These are phyloP conservation scores for Brachyhypopomus occidentalis DNA, from an alignment of 2,113 vertebrate species.

Conservation along the genomic window DNA sequence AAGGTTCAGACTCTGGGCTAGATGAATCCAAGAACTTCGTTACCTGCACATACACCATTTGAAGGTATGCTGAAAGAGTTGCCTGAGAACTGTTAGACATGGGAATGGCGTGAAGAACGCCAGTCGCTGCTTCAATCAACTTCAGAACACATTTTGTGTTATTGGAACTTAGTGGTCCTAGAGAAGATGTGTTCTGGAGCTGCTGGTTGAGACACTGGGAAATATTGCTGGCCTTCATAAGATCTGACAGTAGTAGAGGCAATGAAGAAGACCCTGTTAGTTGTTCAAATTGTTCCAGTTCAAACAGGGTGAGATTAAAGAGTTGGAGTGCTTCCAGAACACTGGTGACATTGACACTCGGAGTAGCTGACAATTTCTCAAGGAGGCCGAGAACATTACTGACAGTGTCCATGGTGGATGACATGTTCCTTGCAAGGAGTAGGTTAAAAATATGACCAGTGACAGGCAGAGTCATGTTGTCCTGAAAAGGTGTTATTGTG, in stretches of 20 bases:
- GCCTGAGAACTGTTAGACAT: slow-evolving; percentile 39
- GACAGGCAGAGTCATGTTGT: slow-evolving; percentile 53
- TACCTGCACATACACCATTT: slow-evolving; percentile 51
- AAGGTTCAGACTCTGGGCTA: slow-evolving; percentile 43
- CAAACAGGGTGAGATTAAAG: slow-evolving; percentile 65
- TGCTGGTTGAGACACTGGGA: slow-evolving; percentile 49
- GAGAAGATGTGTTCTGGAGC: background rate
- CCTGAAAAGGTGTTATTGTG: background rate
- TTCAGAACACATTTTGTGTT: slow-evolving; percentile 58
- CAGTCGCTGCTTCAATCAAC: slow-evolving; percentile 54
- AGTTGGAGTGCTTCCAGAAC: slow-evolving; percentile 62
- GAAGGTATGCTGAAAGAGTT: slow-evolving; percentile 55
- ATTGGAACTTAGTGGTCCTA: background rate
- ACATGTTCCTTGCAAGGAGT: slow-evolving; percentile 56
- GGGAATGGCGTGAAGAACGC: slow-evolving; percentile 60
- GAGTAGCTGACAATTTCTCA: slow-evolving; percentile 48
- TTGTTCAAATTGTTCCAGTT: slow-evolving; percentile 58
- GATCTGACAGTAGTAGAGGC: slow-evolving; percentile 53
- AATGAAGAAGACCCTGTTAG: slow-evolving; percentile 54
- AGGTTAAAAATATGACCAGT: slow-evolving; percentile 60
- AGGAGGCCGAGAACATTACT: slow-evolving; percentile 62
- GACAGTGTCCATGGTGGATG: slow-evolving; percentile 49
- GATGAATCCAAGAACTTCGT: slow-evolving; percentile 41
- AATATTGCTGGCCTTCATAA: slow-evolving; percentile 53
- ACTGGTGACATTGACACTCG: slow-evolving; percentile 55